These are phyloP conservation scores for Cosmopolites sordidus DNA, from an alignment of 2,888 invertebrate species.

Conservation along the genomic window DNA sequence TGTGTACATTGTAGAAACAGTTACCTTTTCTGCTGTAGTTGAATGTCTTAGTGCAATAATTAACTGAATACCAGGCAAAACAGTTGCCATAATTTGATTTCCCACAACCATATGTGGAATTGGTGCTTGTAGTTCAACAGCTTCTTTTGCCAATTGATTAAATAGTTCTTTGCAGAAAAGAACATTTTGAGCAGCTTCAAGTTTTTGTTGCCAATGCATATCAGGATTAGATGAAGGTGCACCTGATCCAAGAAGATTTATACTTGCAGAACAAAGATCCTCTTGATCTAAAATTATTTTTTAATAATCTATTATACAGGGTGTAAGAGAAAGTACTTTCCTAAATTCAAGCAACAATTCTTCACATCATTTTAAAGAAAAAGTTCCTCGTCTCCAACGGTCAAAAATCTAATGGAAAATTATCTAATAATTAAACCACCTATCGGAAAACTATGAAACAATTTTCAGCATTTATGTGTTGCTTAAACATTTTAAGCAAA, in stretches of 20 bases:
- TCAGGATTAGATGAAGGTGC: constrained; percentile 69
- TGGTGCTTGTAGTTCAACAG: constrained; percentile 86
- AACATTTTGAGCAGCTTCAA: constrained; percentile 97
- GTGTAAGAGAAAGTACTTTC: too few relatives aligned
- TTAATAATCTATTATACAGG: too few relatives aligned
- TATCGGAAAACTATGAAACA: too few relatives aligned
- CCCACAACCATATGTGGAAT: constrained; percentile 97
- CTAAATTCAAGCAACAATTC: too few relatives aligned
- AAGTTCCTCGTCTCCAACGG: too few relatives aligned
- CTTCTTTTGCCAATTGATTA: constrained; percentile 89
- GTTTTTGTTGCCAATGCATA: constrained; percentile 89
- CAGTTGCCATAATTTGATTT: constrained; percentile 93
- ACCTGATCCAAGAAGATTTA: constrained; percentile 73
- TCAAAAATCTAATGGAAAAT: too few relatives aligned
- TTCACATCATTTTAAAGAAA: too few relatives aligned
- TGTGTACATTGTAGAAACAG: not conserved
- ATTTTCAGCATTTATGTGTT: too few relatives aligned
- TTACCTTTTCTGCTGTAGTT: constrained; percentile 54
- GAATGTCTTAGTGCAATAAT: constrained; percentile 79
- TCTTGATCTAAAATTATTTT: constrained; percentile 67
- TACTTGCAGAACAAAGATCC: constrained; percentile 78
- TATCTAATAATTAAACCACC: too few relatives aligned
- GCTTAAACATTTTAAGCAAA: too few relatives aligned
- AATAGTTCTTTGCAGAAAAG: constrained; percentile 95
- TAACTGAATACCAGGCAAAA: constrained; percentile 87